phyloP scores from a whole-genome alignment of 2,888 invertebrate species.

The Rhagonycha fulva region DNA sequence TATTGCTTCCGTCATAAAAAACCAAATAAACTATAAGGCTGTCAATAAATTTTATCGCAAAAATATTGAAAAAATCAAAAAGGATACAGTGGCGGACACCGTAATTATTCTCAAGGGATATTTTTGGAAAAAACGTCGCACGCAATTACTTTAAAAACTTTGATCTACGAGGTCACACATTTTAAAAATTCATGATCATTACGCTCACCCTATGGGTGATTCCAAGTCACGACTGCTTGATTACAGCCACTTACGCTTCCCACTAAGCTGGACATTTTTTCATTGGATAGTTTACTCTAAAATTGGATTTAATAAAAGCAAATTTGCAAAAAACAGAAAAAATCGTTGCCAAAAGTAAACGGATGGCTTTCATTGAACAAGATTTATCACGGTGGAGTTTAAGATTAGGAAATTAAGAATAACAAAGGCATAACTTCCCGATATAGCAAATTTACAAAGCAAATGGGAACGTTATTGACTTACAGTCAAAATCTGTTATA shows the following conservation, averaged over 20 bases:
- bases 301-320: too few species aligned
- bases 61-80: neutral
- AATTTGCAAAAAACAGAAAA: too few species aligned
- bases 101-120: neutral
- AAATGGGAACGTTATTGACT: neutral
- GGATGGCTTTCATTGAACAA: neutral
- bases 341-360: neutral
- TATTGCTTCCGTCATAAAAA: neutral
- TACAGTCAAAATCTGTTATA: neutral
- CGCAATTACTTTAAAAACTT: too few species aligned
- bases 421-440: neutral
- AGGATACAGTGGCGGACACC: neutral
- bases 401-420: neutral
- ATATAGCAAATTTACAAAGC: neutral
- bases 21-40: neutral
- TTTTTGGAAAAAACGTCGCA: neutral
- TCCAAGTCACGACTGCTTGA: too few species aligned
- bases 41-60: neutral
- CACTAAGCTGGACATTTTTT: too few species aligned
- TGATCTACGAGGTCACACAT: too few species aligned
- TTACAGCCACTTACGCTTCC: too few species aligned
- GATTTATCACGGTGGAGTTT: neutral
- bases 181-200: too few species aligned
- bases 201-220: too few species aligned
- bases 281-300: too few species aligned